These are phyloP conservation scores for Trogon surrucura DNA, from an alignment of 2,113 vertebrate genomes.

Conservation along the genomic window DNA sequence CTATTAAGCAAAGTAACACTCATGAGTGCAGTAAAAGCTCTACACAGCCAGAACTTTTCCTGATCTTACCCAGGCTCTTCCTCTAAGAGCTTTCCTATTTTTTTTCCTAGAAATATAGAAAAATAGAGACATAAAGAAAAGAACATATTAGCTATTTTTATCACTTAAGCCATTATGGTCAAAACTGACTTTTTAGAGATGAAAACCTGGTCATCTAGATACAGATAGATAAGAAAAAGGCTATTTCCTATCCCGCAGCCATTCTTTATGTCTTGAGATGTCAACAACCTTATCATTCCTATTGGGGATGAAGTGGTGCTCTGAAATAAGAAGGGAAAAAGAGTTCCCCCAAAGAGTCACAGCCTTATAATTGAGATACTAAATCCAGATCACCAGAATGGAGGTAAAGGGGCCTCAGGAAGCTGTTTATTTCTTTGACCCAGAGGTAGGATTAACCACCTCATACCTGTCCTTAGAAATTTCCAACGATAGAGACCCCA, in stretches of 20 bases:
- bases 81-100: not conserved
- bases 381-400: not conserved
- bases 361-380: not conserved
- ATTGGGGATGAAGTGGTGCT: not conserved
- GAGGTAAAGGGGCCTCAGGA: not conserved
- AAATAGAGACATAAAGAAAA: slow-evolving; percentile 1
- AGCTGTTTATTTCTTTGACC: not conserved
- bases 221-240: slow-evolving; percentile 36
- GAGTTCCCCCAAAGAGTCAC: not conserved
- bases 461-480: not conserved
- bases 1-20: not conserved
- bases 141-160: not conserved
- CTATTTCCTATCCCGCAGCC: not conserved
- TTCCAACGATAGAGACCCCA: not conserved
- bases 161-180: not conserved
- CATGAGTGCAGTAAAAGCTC: not conserved
- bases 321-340: not conserved
- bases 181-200: slow-evolving; percentile 12
- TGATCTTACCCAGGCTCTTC: not conserved
- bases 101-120: not conserved
- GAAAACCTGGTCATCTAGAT: slow-evolving; percentile 6
- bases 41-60: not conserved
- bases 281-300: slow-evolving; percentile 35
- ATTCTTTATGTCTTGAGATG: slow-evolving; percentile 22
- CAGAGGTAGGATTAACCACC: not conserved